A percentile compares a stretch with the other conserved stretches of the same genome.
Evolutionary conservation across 1,140 invertebrate species (phyloP).

Genomic region (Drosophila guanche): DNA sequence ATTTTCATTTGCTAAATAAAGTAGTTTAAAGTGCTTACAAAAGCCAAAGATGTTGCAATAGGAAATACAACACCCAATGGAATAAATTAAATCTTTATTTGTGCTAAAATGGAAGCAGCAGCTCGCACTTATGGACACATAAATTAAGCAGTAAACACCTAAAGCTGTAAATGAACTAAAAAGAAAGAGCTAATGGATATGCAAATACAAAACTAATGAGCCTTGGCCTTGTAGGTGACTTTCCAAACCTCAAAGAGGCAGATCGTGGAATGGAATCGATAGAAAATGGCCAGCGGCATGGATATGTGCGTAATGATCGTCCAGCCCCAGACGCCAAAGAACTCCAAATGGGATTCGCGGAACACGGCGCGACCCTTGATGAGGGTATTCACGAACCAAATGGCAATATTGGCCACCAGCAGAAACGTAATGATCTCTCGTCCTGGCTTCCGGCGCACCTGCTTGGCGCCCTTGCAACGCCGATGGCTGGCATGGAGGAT

Average conservation of each 20-base stretch:
- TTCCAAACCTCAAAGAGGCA: constrained; percentile 99
- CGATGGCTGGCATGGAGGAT: constrained; percentile 93
- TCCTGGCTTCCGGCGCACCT: constrained; percentile 89
- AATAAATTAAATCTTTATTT: constrained; percentile 47
- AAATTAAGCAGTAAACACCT: constrained; percentile 18
- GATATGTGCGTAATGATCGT: constrained; percentile 94
- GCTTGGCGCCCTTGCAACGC: constrained; percentile 86
- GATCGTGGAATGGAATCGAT: constrained; percentile 96
- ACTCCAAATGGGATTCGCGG: constrained; percentile 89
- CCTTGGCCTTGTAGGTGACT: constrained; percentile 90
- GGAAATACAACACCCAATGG: background rate
- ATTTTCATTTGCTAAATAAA: too few relatives aligned
- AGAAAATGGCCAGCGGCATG: constrained; percentile 94
- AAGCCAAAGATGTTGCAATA: too few relatives aligned
- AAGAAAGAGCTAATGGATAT: constrained; percentile 5
- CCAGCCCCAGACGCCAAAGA: constrained; percentile 94
- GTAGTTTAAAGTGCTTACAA: too few relatives aligned
- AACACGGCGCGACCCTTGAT: constrained; percentile 93
- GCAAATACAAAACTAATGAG: constrained; percentile 51
- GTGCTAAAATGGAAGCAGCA: background rate
- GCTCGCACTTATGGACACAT: constrained; percentile 21
- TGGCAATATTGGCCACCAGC: constrained; percentile 92
- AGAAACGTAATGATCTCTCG: constrained; percentile 93
- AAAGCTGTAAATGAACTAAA: constrained; percentile 17
- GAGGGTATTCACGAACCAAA: constrained; percentile 93